Percentiles rank a stretch among this genome's conserved stretches.
phyloP scores from a whole-genome alignment of 2,113 vertebrate species.

The Danionella cerebrum region DNA sequence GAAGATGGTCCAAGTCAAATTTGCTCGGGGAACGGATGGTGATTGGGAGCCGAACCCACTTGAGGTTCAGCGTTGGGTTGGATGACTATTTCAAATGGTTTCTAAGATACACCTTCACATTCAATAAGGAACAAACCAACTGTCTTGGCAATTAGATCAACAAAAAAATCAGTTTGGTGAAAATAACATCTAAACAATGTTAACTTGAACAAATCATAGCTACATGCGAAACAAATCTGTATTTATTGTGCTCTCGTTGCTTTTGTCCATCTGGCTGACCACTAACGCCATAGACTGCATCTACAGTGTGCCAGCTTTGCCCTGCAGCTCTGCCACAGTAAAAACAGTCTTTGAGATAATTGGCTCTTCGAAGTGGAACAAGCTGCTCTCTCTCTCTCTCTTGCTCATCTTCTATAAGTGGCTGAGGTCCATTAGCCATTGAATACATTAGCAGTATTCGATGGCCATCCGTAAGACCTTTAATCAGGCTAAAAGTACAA shows the following conservation, averaged over 20 bases:
- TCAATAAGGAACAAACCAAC: too few relatives aligned
- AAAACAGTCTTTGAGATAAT: slow-evolving; percentile 10
- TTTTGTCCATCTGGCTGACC: background rate
- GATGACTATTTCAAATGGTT: too few relatives aligned
- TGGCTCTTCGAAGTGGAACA: slow-evolving; percentile 12
- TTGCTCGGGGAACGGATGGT: too few relatives aligned
- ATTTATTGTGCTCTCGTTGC: background rate
- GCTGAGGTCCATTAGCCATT: slow-evolving; percentile 1
- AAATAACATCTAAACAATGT: too few relatives aligned
- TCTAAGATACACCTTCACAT: too few relatives aligned
- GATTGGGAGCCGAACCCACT: too few relatives aligned
- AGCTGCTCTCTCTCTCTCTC: background rate
- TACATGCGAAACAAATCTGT: too few relatives aligned
- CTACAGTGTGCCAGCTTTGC: background rate
- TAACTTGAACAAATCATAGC: too few relatives aligned
- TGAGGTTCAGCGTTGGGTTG: too few relatives aligned
- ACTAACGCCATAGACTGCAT: background rate
- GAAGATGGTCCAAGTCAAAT: too few relatives aligned
- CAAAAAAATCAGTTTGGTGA: too few relatives aligned
- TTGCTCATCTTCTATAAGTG: background rate
- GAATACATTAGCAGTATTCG: slow-evolving; percentile 1
- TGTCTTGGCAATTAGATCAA: too few relatives aligned
- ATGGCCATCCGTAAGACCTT: slow-evolving; percentile 11
- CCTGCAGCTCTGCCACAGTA: background rate
- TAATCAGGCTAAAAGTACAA: slow-evolving; percentile 15